Base-by-base conservation (phyloP, 2,888 invertebrate genomes). In the Tenthredo mesomela region DNA sequence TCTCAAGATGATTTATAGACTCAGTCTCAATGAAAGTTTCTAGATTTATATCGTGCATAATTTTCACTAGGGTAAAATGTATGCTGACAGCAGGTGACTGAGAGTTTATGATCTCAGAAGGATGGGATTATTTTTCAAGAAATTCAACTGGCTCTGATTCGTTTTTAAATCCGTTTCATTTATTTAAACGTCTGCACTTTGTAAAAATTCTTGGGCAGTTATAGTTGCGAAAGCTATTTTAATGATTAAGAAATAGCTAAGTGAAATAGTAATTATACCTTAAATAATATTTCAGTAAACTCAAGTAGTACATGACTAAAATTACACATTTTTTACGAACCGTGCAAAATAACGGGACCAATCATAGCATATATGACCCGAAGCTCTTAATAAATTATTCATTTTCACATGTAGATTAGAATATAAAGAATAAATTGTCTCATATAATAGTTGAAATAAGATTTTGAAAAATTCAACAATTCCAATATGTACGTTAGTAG, bases 21-120 rank as follows among this genome's bases (percentile, higher is more conserved):
- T 70, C 70, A 37, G 37, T 37, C 18, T 70, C 70, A 70, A 70
- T 70, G 70, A 70, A 70, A 70, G 33, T 70, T 70, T 37, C 70
- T 33, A 37, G 37, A 70, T 70, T 70, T 70, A 37, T 70, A 70
- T 37, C 37, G 70, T 18, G 70, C 37, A 37, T 70, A 37, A 70
- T 61, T 61, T 61, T 61, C 61, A 3, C 61, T 25, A 61, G 25
- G 61, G 61, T 61, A 25, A 61, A 61, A 61, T 61, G 61, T 25
- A 61, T 61, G 61, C 61, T 61, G 61, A 61, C 61, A 61, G 61
- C 21, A 61, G 61, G 21, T 61, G 61, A 61, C 61, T 61, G 25
- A 61, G 61, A 25, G 61, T 61, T 61, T 25, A 21, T 61, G 61
- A 61, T 21, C 61, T 25, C 61, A 61, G 61, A 61, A 25, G 61